Evolutionary conservation across 30 jellyfish, hydroid and myxozoan species (phyloP).

Genomic region (Aurelia aurita): DNA sequence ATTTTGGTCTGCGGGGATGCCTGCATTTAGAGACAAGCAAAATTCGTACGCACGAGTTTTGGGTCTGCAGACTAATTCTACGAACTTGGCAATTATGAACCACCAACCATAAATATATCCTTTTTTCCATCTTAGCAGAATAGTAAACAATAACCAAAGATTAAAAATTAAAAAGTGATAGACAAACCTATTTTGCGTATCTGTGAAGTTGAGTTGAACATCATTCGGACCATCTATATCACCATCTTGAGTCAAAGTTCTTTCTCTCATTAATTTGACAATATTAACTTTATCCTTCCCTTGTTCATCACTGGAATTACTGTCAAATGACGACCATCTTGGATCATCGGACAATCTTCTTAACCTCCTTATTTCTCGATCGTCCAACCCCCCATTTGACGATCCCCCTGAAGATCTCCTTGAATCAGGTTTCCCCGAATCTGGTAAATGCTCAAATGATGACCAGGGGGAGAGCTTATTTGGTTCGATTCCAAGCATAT

Average conservation of each 20-base stretch:
- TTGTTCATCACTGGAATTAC: constrained; percentile 58
- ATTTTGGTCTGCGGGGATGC: too few relatives aligned
- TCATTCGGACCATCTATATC: constrained; percentile 27
- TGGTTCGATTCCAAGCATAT: constrained; percentile 3
- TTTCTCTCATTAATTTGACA: constrained; percentile 57
- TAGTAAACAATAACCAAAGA: too few relatives aligned
- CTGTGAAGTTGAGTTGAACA: background rate
- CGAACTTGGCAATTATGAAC: too few relatives aligned
- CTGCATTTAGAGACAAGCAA: too few relatives aligned
- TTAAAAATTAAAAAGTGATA: background rate
- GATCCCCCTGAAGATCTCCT: constrained; percentile 31
- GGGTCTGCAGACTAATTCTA: too few relatives aligned
- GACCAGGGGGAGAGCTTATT: constrained; percentile 39
- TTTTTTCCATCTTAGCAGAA: too few relatives aligned
- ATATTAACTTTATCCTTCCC: constrained; percentile 55
- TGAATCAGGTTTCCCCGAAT: constrained; percentile 9
- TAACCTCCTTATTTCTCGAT: background rate
- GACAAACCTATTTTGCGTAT: background rate
- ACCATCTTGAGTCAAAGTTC: constrained; percentile 44
- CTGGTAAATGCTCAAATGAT: constrained; percentile 25
- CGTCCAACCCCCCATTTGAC: background rate
- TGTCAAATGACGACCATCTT: constrained; percentile 77
- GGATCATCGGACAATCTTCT: background rate
- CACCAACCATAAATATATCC: too few relatives aligned
- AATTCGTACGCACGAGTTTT: too few relatives aligned